These are phyloP conservation scores for Lasioglossum villosulum DNA, from an alignment of 2,888 invertebrate species.

Conservation along the genomic window DNA sequence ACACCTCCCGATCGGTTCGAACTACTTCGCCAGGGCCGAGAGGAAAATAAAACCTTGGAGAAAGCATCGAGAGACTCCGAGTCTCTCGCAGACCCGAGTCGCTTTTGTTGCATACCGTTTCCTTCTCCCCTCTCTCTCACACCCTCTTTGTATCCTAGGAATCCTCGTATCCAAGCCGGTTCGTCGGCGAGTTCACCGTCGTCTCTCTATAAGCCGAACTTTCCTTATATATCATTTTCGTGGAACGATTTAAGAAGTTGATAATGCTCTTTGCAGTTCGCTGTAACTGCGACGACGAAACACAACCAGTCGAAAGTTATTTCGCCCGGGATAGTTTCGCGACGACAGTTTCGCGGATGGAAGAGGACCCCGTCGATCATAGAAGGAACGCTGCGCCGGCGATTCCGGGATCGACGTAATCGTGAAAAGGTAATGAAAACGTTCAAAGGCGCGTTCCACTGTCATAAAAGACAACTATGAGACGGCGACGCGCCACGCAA, in stretches of 20 bases:
- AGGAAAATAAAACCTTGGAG: neutral
- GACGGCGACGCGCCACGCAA: slow-evolving; percentile 17
- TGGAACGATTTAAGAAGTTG: slow-evolving; percentile 56
- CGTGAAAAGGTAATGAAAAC: slow-evolving; percentile 33
- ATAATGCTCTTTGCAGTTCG: slow-evolving; percentile 60
- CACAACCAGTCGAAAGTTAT: slow-evolving; percentile 39
- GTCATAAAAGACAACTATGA: slow-evolving; percentile 15
- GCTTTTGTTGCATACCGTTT: slow-evolving; percentile 30
- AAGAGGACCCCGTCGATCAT: neutral
- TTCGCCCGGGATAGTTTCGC: slow-evolving; percentile 1
- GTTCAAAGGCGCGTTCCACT: slow-evolving; percentile 16
- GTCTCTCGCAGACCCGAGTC: neutral
- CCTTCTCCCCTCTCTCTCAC: neutral
- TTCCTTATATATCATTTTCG: slow-evolving; percentile 55
- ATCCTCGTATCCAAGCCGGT: neutral
- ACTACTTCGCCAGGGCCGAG: slow-evolving; percentile 34
- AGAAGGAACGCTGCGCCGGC: neutral
- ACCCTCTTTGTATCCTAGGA: neutral
- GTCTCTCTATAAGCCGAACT: slow-evolving; percentile 42
- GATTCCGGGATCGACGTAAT: slow-evolving; percentile 11
- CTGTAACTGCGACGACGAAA: slow-evolving; percentile 24
- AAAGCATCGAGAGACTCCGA: neutral
- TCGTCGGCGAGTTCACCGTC: slow-evolving; percentile 16
- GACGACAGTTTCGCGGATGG: neutral
- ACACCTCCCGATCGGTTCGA: slow-evolving; percentile 31